Conservation (phyloP, 2,113 vertebrate genomes). For the Mungos mungo region DNA sequence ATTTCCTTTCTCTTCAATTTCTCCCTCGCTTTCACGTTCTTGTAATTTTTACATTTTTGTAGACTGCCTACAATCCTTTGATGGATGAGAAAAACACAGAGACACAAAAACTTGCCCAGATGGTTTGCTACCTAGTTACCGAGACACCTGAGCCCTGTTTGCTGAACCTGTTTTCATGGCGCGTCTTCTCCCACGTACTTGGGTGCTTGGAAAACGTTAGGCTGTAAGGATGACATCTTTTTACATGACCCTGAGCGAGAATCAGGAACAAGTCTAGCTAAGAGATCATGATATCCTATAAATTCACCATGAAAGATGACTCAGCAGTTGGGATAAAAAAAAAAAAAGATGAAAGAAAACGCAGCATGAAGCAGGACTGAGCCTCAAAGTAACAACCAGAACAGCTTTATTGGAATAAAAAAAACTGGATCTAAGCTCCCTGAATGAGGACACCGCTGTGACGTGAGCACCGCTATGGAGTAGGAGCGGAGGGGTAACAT, state of each 20-base stretch:
- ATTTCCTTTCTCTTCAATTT: not conserved
- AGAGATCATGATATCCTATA: too few relatives aligned
- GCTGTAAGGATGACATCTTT: not conserved
- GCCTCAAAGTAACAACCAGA: not conserved
- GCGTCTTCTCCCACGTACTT: too few relatives aligned
- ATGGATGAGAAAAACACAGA: not conserved
- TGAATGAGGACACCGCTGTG: not conserved
- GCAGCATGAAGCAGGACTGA: rapidly evolving
- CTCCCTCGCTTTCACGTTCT: not conserved
- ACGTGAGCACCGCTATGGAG: not conserved
- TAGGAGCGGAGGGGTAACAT: not conserved
- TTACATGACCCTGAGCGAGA: not conserved
- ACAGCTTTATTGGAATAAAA: not conserved
- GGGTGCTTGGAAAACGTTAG: not conserved
- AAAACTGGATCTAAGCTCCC: not conserved
- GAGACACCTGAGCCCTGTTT: not conserved
- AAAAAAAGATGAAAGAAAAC: not conserved
- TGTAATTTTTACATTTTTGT: too few relatives aligned
- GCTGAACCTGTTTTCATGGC: not conserved
- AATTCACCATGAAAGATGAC: too few relatives aligned
- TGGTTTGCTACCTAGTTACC: rapidly evolving
- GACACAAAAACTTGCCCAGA: not conserved
- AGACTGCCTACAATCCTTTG: not conserved
- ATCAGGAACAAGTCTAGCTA: not conserved
- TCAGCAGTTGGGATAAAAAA: not conserved